Evolutionary conservation across 1,140 invertebrate genomes (phyloP), one percentile per base, ranked within the genome.

Genomic region (Neodiprion fabricii): DNA sequence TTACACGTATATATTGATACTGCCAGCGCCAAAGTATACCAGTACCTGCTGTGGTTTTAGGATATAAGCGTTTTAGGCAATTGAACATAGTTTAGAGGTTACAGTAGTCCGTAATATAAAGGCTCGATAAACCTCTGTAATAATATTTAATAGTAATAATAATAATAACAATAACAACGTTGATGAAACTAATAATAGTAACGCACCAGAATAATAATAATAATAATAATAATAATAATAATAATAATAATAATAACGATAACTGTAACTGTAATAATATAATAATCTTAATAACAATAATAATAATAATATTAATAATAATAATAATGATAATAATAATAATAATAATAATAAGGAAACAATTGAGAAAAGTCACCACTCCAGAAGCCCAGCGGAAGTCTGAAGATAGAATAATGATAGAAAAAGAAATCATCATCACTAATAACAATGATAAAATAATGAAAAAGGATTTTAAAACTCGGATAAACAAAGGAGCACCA

Each of bases 1-100:
- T 14, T 3, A 65, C 12, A 7, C 12, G 61, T 65, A 65, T 65
- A 65, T 65, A 14, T 65, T 14, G 17, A 65, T 1, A 14, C 17
- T 14, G 12, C 12, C 17, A 21, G 61, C 17, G 61, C 61, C 12
- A 21, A 14, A 14, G 61, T 65, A 65, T 65, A 3, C 61, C 12
- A 76, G 23, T 48, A 70, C n/a, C 69, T 76, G 53, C 68, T 70
- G 28, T 71, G 70, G 70, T 71, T 71, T 14, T 71, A 71, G 28
- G 70, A 71, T 71, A 48, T 71, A 71, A 48, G n/a, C 21, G 48
- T 40, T 61, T 9, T 61, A 61, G 53, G 11, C 53, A 61, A 9
- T 61, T 61, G n/a, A 12, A 61, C 11, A 61, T 61, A 61, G 4
- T 21, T 21, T 40, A 40, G 28, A 40, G 28, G 28, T 40, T 40